Evolutionary conservation across 2,113 vertebrate species (phyloP), one percentile per base, ranked within the genome.

Genomic region (Erinaceus europaeus): DNA sequence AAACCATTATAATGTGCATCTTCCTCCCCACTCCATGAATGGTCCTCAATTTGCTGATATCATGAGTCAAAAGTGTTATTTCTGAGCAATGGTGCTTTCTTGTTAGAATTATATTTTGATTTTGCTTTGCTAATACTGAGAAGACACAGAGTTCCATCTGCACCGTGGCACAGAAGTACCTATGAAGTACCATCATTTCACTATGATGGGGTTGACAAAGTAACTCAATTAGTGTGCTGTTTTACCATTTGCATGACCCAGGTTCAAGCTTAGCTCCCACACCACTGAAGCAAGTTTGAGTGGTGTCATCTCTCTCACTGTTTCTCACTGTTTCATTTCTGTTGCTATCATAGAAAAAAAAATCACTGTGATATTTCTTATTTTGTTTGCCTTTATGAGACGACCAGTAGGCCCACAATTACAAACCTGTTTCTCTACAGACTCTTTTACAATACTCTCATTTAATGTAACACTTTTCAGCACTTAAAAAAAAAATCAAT

Each of bases 381-480:
- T 86, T 72, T 76, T 38, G 34, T 68, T 67, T 81, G 59, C n/a
- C 74, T 90, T 74, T 67, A 61, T 55, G 74, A 86, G 88, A 80
- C 46, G 44, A 72, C 89, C 77, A 90, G 86, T 79, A 6, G 1
- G 87, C 71, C n/a, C 89, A 82, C 36, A 69, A 92, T 79, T 73
- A 74, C 65, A 71, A 91, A 83, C 4, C 11, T 46, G 40, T 74
- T 86, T 82, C 75, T 76, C 82, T 79, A 50, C 53, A 89, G 55
- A 77, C 4, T 36, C 34, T 12, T 27, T 77, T 55, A 77, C 23
- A 32, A 57, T 20, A 75, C 71, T 64, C n/a, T 23, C 11, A 64
- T 64, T 5, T 57, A 86, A 82, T 12, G 2, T 44, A 87, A 90
- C 46, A 84, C 44, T 74, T 90, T 36, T n/a, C 23, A 59, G 36